phyloP scores from a whole-genome alignment of 2,888 invertebrate genomes.

The Gymnocheta viridis region DNA sequence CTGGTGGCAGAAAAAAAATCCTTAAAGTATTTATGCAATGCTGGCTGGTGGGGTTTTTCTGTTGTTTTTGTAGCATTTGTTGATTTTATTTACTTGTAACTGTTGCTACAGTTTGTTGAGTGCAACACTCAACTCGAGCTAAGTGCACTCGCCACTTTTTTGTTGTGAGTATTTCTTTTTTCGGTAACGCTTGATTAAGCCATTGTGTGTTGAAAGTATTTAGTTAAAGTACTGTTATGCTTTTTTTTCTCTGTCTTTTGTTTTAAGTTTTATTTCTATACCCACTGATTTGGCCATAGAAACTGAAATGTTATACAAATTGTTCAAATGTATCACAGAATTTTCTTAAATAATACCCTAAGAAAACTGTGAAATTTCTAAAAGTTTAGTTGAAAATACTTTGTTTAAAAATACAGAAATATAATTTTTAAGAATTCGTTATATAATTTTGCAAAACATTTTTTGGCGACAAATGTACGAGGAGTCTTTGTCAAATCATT shows the following conservation, averaged over 20 bases:
- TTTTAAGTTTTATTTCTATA: slow-evolving; percentile 16
- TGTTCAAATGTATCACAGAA: neutral
- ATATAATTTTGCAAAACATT: too few species aligned
- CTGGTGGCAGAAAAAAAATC: slow-evolving; percentile 29
- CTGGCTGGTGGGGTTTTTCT: neutral
- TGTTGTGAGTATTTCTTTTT: slow-evolving; percentile 10
- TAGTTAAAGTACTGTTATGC: slow-evolving; percentile 59
- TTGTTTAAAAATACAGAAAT: too few species aligned
- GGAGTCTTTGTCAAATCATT: too few species aligned
- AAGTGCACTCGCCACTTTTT: slow-evolving; percentile 51
- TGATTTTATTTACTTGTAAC: slow-evolving; percentile 41
- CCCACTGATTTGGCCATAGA: slow-evolving; percentile 39
- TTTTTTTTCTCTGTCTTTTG: slow-evolving; percentile 16
- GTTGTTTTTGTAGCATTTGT: slow-evolving; percentile 16
- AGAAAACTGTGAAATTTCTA: too few species aligned
- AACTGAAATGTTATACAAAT: slow-evolving; percentile 1
- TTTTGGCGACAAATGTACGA: too few species aligned
- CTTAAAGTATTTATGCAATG: slow-evolving; percentile 9
- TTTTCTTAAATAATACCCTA: too few species aligned
- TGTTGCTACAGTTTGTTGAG: slow-evolving; percentile 55
- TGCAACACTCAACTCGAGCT: slow-evolving; percentile 63
- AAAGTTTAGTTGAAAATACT: too few species aligned
- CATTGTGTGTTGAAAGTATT: slow-evolving; percentile 66
- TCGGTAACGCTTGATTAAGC: slow-evolving; percentile 65
- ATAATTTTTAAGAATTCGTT: too few species aligned